Evolutionary conservation across 2,113 vertebrate genomes (phyloP).

Genomic region (Tachuris rubrigastra): DNA sequence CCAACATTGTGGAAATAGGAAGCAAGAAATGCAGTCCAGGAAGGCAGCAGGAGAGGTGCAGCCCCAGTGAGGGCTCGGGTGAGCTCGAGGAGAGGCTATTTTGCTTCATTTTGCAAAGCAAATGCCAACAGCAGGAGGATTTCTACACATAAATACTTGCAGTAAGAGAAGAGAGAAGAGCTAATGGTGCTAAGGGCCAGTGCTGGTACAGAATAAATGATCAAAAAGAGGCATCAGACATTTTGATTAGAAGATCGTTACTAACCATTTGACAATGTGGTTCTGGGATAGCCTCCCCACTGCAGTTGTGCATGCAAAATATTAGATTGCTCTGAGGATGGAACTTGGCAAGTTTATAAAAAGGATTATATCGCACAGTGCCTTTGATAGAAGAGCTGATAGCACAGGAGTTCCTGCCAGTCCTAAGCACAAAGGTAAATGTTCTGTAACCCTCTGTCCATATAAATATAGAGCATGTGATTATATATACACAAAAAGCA

Average conservation of each 20-base stretch:
- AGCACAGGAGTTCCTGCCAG: constrained; percentile 8
- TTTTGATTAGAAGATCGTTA: neutral
- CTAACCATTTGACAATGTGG: neutral
- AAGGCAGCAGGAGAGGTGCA: neutral
- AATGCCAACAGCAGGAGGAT: neutral
- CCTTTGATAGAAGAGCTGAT: neutral
- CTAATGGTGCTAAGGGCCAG: neutral
- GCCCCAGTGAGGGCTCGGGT: neutral
- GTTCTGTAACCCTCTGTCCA: constrained; percentile 31
- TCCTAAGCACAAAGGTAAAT: constrained; percentile 43
- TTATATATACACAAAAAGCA: constrained; percentile 1
- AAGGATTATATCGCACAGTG: neutral
- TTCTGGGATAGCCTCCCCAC: neutral
- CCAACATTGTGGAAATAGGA: neutral
- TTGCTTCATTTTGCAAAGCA: neutral
- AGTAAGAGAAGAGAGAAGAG: neutral
- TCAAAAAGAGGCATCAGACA: neutral
- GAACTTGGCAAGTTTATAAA: neutral
- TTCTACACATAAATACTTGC: neutral
- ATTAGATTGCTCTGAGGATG: neutral
- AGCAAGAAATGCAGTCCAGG: neutral
- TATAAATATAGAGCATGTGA: constrained; percentile 40
- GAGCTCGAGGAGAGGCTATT: neutral
- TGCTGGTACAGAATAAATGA: neutral
- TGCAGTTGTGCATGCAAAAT: neutral